phyloP scores from a whole-genome alignment of 2,888 invertebrate genomes.

The Agonopterix alstromeriana region DNA sequence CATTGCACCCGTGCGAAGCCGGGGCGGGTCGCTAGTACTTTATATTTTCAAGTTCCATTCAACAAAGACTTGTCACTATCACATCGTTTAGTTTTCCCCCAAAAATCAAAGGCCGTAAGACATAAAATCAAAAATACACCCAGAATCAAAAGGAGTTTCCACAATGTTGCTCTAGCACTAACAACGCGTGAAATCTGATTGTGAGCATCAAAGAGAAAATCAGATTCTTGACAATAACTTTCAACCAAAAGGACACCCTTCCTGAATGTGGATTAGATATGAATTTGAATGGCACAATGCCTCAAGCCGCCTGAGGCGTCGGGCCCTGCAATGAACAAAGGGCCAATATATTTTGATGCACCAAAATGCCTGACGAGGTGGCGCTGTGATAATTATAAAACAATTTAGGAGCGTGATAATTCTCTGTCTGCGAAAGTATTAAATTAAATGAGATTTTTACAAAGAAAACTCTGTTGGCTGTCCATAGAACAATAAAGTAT shows the following conservation, averaged over 20 bases:
- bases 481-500: too few species aligned
- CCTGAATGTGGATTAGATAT: slow-evolving; percentile 13
- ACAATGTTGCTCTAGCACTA: slow-evolving; percentile 66
- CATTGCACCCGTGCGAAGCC: too few species aligned
- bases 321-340: slow-evolving; percentile 33
- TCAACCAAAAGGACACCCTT: slow-evolving; percentile 20
- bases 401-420: slow-evolving; percentile 11
- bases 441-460: too few species aligned
- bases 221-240: slow-evolving; percentile 29
- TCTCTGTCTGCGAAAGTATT: too few species aligned
- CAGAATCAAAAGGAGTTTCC: slow-evolving; percentile 67
- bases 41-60: not conserved
- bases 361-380: slow-evolving; percentile 25
- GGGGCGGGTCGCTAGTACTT: too few species aligned
- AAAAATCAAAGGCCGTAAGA: slow-evolving; percentile 51
- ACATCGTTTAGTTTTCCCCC: slow-evolving; percentile 21
- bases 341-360: slow-evolving; percentile 21
- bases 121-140: slow-evolving; percentile 72
- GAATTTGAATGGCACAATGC: slow-evolving; percentile 9
- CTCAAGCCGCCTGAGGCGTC: slow-evolving; percentile 23
- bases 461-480: too few species aligned
- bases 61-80: slow-evolving; percentile 7
- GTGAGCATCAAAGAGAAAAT: slow-evolving; percentile 63
- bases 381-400: slow-evolving; percentile 29
- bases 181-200: slow-evolving; percentile 73